Base-by-base conservation (phyloP, 2,888 invertebrate species). In the Entomobrya multifasciata region DNA sequence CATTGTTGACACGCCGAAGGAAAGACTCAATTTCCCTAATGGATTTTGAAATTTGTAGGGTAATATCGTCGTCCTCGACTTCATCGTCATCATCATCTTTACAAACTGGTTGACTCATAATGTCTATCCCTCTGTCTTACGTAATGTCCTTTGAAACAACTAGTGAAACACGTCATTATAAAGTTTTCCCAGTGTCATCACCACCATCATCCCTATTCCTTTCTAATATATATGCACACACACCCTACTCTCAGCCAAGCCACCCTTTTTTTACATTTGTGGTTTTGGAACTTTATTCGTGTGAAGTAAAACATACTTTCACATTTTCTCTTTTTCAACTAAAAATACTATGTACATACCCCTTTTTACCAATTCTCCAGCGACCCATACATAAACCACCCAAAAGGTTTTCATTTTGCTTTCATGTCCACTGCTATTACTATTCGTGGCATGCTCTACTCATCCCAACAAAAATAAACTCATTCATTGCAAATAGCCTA, bases 11-110 rank as follows among this genome's bases (percentile, higher is more conserved):
- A 82, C 81, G 74, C 17, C 44, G 65, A 67, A n/a, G 84, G 62
- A 89, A 89, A 89, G 90, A 90, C 90, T 90, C 90, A 90, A 90
- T 90, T 90, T 90, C 87, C 89, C 90, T 90, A 90, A 90, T 90
- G 90, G 90, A 90, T 90, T 90, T 88, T 88, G 87, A 90, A 89
- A 89, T 88, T 87, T 87, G 88, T 87, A 86, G 87, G 82, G 86
- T 88, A 88, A 87, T 86, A 76, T 76, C 57, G 60, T 20, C 25
- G 41, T 77, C 36, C 57, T 30, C 41, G 8, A 17, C 55, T 17
- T 41, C 67, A 65, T 30, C 67, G 22, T 11, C 44, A 78, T 11
- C 25, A 65, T 15, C 57, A 57, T 57, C 27, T 57, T 57, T 22
- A 77, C 55, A 55, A 47, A 65, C 65, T 62, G 47, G 62, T 79